A percentile compares a stretch with the other conserved stretches of the same genome.
Conservation (phyloP, 2,113 vertebrate genomes). For the Gymnocephalus cernua region DNA sequence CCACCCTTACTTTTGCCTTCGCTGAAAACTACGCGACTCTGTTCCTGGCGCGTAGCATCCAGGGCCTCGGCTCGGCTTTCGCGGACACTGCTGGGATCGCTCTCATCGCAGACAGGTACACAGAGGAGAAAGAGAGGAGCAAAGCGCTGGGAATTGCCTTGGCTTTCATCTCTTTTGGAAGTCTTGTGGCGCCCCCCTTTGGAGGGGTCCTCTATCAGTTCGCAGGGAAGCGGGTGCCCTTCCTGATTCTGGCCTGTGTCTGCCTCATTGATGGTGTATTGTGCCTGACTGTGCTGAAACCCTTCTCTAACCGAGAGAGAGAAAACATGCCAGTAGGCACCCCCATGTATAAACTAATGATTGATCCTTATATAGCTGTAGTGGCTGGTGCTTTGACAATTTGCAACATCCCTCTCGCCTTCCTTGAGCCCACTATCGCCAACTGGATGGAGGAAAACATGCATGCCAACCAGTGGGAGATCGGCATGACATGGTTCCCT, state of each 20-base stretch:
- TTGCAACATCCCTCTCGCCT: constrained; percentile 97
- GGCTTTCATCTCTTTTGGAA: constrained; percentile 99
- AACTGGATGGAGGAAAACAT: constrained; percentile 96
- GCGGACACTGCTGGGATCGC: constrained; percentile 97
- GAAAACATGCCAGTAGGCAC: constrained; percentile 95
- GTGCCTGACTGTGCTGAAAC: constrained; percentile 90
- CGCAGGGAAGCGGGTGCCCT: constrained; percentile 90
- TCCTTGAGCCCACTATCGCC: constrained; percentile 97
- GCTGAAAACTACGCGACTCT: constrained; percentile 93
- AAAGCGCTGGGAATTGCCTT: constrained; percentile 93
- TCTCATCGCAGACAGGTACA: constrained; percentile 93
- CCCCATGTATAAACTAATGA: constrained; percentile 95
- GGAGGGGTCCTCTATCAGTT: constrained; percentile 93
- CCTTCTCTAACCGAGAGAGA: constrained; percentile 87
- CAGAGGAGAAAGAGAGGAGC: constrained; percentile 92
- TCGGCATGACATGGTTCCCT: constrained; percentile 96
- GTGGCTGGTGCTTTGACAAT: constrained; percentile 94
- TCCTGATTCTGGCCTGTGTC: constrained; percentile 91
- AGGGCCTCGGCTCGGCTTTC: constrained; percentile 96
- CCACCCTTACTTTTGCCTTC: constrained; percentile 93
- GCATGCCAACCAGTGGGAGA: constrained; percentile 93
- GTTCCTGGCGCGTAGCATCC: constrained; percentile 94
- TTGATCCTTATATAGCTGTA: constrained; percentile 95
- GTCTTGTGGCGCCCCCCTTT: constrained; percentile 95
- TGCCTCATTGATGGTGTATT: constrained; percentile 90